Evolutionary conservation across 2,797 vertebrate genomes (phyloP), one percentile per base, ranked within the genome.

Genomic region (Lithobates sylvaticus): DNA sequence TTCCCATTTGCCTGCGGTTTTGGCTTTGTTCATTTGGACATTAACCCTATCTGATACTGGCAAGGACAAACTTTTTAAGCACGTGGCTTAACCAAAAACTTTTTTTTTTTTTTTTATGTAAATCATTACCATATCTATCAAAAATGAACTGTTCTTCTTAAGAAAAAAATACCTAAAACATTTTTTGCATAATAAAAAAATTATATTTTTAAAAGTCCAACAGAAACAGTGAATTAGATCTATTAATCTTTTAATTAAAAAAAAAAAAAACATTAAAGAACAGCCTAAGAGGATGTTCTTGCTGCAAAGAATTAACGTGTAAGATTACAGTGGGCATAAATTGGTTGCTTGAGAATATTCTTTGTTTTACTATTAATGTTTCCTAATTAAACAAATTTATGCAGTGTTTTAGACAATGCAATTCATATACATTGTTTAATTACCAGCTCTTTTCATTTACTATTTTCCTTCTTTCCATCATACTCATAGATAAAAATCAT

Each of bases 361-460:
- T 84, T 84, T 77, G 83, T 71, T 71, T 84, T 61, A 77, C 75
- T 77, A 78, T 84, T 84, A 77, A 84, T 84, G 61, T 84, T 83
- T 61, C 67, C 47, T 76, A 84, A 84, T 84, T 77, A 77, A 78
- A 77, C 50, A 70, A 84, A 84, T 84, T 77, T 77, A 84, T 84
- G 74, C 75, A 76, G 15, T 71, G 21, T 39, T 77, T 34, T 70
- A 77, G 74, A 84, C 65, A 75, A 61, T 78, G 67, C 67, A 70
- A 84, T 70, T 64, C 73, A 76, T 76, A 84, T 84, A 76, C 73
- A 68, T 84, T 84, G 74, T 84, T 76, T 84, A 84, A 84, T 84
- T 78, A 77, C 83, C 75, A 84, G 32, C 70, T 70, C 64, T 69
- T 74, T 70, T 69, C 74, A 77, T 84, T 84, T 84, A 77, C 83